These are phyloP conservation scores for Papilio dardanus DNA, from an alignment of 1,140 invertebrate genomes.

Conservation along the genomic window DNA sequence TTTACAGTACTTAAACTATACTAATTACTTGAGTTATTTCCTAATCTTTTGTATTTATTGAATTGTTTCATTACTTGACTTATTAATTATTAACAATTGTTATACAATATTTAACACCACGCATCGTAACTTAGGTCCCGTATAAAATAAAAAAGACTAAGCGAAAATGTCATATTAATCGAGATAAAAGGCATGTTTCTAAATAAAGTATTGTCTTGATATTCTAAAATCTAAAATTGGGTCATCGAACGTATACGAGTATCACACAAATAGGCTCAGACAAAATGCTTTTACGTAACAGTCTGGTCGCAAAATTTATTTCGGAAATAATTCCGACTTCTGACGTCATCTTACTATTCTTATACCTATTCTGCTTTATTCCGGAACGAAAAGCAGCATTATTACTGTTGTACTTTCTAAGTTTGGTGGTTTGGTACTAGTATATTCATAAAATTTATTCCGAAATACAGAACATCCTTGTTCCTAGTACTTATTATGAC, in stretches of 20 bases:
- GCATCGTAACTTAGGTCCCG: not conserved
- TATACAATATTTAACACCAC: not conserved
- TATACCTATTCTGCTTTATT: not conserved
- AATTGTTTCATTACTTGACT: not conserved
- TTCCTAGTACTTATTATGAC: too few relatives aligned
- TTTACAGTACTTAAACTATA: too few relatives aligned
- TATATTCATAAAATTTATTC: too few relatives aligned
- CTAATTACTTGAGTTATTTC: too few relatives aligned
- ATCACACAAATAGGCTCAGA: conserved; percentile 1
- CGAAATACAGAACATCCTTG: too few relatives aligned
- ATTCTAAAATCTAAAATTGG: not conserved
- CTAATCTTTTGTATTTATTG: not conserved
- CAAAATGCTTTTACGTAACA: conserved; percentile 8
- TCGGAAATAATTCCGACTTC: not conserved
- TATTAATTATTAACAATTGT: not conserved
- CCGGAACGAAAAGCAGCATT: too few relatives aligned
- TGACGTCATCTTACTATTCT: not conserved
- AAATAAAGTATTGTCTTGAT: not conserved
- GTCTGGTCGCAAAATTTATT: not conserved
- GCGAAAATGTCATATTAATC: too few relatives aligned
- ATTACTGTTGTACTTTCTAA: too few relatives aligned
- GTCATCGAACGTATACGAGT: not conserved
- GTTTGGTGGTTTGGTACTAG: too few relatives aligned
- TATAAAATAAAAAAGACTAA: not conserved
- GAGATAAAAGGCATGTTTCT: not conserved